Evolutionary conservation across 2,888 invertebrate species (phyloP), one percentile per base, ranked within the genome.

Genomic region (Lacanobia wlatinum): DNA sequence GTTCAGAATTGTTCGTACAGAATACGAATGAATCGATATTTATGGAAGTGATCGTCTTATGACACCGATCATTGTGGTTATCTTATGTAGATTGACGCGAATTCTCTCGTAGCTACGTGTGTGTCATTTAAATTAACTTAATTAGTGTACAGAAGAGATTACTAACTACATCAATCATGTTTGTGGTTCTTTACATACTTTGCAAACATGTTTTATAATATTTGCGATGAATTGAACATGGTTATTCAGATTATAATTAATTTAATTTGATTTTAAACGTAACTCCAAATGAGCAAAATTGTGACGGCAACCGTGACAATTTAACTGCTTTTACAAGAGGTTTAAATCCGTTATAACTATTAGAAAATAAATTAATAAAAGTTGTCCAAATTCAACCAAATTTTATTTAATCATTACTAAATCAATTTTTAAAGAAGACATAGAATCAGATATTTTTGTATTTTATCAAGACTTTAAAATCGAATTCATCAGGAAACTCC

Each of bases 401-500:
- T 66, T n/a, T 21, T 1, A 63, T 43, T n/a, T 50, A 66, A 69
- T 34, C 6, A 56, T 63, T n/a, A 56, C n/a, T 53, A 48, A 87
- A 86, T 78, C 81, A 84, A 66, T 78, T 85, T 81, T 83, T n/a
- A n/a, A 92, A 91, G 90, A 89, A 84, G 87, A 78, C 70, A 63
- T 72, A 78, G 69, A 64, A 34, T 5, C 34, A 34, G 34, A 34
- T 34, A 34, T 73, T 88, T 89, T 90, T 81, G 84, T 87, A 88
- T 89, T 87, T 86, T 83, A 84, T 87, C 84, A 85, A 87, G 87
- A 88, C 82, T 85, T 88, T 88, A 87, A 87, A 87, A 87, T 84
- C 79, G 76, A 84, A 87, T 86, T 86, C 86, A 88, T 90, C 88
- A 90, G 88, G 88, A 90, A 90, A 90, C 90, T 88, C 89, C 87